Percentiles rank a stretch among this genome's conserved stretches.
These are phyloP conservation scores for Dreissena rostriformis DNA, from an alignment of 1,140 invertebrate species.

Conservation along the genomic window DNA sequence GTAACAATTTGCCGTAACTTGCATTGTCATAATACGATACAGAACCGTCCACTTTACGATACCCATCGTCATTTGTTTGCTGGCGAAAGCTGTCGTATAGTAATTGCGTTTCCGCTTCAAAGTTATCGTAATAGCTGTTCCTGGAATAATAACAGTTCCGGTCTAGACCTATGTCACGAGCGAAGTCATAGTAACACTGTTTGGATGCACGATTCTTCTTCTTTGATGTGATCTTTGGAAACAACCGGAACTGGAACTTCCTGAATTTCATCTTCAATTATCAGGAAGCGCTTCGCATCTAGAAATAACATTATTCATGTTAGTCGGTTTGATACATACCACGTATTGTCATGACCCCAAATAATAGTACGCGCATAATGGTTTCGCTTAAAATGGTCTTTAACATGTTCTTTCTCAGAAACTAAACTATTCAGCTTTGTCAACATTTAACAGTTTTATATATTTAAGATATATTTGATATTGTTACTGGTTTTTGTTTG, in stretches of 20 bases:
- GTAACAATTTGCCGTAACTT: not conserved
- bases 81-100: not conserved
- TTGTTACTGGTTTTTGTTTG: no score
- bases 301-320: no score
- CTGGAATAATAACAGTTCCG: slow-evolving; percentile 40
- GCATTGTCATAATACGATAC: not conserved
- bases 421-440: no score
- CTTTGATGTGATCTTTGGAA: slow-evolving; percentile 43
- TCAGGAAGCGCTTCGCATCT: no score
- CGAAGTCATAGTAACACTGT: slow-evolving; percentile 25
- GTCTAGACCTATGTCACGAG: slow-evolving; percentile 35
- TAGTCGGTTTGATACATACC: no score
- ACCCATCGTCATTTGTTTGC: not conserved
- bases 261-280: slow-evolving; percentile 43
- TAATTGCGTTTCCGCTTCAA: slow-evolving; percentile 15
- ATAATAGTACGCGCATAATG: no score
- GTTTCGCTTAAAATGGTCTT: no score
- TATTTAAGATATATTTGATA: no score
- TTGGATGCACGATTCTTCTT: slow-evolving; percentile 46
- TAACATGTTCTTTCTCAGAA: no score
- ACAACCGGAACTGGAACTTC: slow-evolving; percentile 51
- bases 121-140: slow-evolving; percentile 41
- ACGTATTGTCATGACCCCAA: no score
- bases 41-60: not conserved
- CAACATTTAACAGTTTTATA: no score